Conservation (phyloP, 2,888 invertebrate species). For the Mythimna lalbum region DNA sequence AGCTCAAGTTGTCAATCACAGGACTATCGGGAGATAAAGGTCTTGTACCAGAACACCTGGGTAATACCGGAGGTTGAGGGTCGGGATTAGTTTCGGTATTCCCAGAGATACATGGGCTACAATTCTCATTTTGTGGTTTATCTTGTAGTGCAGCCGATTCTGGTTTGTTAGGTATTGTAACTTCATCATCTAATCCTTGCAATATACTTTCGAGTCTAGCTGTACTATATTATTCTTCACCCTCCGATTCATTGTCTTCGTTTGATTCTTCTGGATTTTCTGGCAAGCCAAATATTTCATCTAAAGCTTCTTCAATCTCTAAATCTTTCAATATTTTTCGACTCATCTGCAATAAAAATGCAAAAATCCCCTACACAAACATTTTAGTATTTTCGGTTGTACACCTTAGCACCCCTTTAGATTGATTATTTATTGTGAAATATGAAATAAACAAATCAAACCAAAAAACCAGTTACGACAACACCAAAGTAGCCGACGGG, state of each 20-base stretch:
- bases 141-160: conserved; percentile 37
- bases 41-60: conserved; percentile 32
- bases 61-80: conserved; percentile 35
- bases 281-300: conserved; percentile 44
- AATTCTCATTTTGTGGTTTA: conserved; percentile 33
- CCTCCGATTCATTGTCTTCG: conserved; percentile 31
- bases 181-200: conserved; percentile 32
- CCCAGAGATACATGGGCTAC: conserved; percentile 27
- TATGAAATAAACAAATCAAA: conserved; percentile 34
- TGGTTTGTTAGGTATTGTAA: conserved; percentile 35
- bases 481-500: conserved; percentile 28
- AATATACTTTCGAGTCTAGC: conserved; percentile 43
- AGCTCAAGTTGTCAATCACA: conserved; percentile 29
- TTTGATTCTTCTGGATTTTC: conserved; percentile 46
- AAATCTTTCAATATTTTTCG: conserved; percentile 35
- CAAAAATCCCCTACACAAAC: conserved; percentile 15
- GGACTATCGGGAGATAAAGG: conserved; percentile 34
- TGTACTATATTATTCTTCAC: conserved; percentile 30
- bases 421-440: conserved; percentile 33
- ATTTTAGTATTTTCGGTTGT: conserved; percentile 28
- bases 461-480: conserved; percentile 24
- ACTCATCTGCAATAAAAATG: conserved; percentile 38
- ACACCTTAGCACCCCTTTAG: conserved; percentile 32
- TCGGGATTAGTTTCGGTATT: conserved; percentile 27
- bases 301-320: conserved; percentile 37